A percentile compares a stretch with the other conserved stretches of the same genome.
phyloP scores from a whole-genome alignment of 2,797 vertebrate species.

The Myoxocephalus aenaeus region DNA sequence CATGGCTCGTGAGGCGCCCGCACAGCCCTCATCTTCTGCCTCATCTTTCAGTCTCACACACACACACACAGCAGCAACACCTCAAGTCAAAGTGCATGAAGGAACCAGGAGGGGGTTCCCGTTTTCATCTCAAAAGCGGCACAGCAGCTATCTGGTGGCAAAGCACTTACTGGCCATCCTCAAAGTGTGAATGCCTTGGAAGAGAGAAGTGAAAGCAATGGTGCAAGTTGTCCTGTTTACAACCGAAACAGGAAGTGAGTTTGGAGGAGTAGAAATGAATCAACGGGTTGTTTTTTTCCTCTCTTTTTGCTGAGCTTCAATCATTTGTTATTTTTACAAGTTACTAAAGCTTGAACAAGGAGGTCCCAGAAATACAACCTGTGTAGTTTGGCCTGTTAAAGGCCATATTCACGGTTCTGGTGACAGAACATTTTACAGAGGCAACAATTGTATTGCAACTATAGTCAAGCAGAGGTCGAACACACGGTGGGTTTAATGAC shows the following conservation, averaged over 20 bases:
- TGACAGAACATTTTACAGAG: neutral
- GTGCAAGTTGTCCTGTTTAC: neutral
- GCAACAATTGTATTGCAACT: neutral
- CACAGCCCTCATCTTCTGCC: neutral
- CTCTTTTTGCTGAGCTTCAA: neutral
- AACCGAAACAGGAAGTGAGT: constrained; percentile 39
- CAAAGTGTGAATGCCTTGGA: neutral
- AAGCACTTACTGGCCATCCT: constrained; percentile 35
- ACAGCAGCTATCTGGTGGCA: neutral
- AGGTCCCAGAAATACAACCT: neutral
- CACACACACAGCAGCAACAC: neutral
- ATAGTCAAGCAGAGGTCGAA: neutral
- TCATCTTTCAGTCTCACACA: neutral
- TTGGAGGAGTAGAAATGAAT: neutral
- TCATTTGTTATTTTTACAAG: neutral
- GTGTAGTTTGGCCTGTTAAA: neutral
- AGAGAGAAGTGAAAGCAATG: constrained; percentile 62
- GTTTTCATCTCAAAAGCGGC: constrained; percentile 22
- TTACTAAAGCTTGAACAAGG: constrained; percentile 12
- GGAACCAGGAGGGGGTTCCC: constrained; percentile 25
- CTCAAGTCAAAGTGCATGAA: neutral
- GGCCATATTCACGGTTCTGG: constrained; percentile 1
- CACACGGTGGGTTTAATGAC: constrained; percentile 4
- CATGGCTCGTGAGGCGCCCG: neutral
- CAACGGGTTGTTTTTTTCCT: neutral